Evolutionary conservation across 2,113 vertebrate genomes (phyloP).

Genomic region (Phylloscopus whistleri): DNA sequence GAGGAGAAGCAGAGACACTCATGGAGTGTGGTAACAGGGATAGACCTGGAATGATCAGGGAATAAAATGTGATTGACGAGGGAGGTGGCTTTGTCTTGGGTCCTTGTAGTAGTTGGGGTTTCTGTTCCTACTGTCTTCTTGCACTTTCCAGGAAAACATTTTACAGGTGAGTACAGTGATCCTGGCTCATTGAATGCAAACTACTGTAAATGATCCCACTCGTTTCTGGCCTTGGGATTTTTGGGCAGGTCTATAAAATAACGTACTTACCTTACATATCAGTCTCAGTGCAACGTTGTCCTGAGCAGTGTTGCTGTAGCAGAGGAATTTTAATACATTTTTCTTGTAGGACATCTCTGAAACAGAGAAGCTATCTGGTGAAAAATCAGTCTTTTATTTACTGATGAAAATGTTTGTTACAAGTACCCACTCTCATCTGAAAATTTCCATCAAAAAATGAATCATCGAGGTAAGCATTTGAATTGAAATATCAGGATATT

Average conservation of each 20-base stretch:
- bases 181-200: not conserved
- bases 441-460: slow-evolving; percentile 80
- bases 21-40: not conserved
- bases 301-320: not conserved
- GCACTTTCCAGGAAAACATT: not conserved
- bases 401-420: slow-evolving; percentile 94
- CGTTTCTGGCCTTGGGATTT: not conserved
- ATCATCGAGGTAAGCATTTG: slow-evolving; percentile 81
- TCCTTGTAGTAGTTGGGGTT: not conserved
- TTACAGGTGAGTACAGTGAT: not conserved
- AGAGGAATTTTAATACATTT: not conserved
- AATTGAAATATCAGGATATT: not conserved
- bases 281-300: not conserved
- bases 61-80: not conserved
- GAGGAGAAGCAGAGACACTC: not conserved
- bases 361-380: slow-evolving; percentile 69
- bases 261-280: not conserved
- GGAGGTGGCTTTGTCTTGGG: not conserved
- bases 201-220: not conserved
- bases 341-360: slow-evolving; percentile 75
- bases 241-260: not conserved
- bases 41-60: not conserved
- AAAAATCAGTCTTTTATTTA: slow-evolving; percentile 89
- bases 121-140: not conserved
- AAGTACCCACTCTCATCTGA: slow-evolving; percentile 78